Evolutionary conservation across 2,113 vertebrate genomes (phyloP).

Genomic region (Chelonoidis abingdonii): DNA sequence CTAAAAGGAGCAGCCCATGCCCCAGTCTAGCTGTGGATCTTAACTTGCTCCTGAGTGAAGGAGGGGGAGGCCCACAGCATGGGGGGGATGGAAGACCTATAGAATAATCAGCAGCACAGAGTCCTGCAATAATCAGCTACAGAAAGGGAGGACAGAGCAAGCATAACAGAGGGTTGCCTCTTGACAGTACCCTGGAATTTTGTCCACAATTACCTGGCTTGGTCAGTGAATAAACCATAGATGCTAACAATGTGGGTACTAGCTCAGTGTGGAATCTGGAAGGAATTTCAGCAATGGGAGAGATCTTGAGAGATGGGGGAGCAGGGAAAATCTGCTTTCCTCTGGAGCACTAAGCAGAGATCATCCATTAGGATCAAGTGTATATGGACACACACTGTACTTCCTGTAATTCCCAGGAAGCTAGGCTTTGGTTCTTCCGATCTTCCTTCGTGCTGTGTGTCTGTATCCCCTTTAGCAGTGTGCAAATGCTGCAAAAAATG

Average conservation of each 20-base stretch:
- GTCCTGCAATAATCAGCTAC: neutral
- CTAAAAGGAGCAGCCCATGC: neutral
- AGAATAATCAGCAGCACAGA: neutral
- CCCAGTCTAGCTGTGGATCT: neutral
- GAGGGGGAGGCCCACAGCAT: neutral
- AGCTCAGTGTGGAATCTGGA: neutral
- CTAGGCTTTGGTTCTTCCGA: neutral
- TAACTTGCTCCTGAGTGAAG: neutral
- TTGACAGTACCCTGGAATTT: rapidly evolving
- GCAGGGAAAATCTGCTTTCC: neutral
- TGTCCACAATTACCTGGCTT: neutral
- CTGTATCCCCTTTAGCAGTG: neutral
- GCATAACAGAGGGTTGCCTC: neutral
- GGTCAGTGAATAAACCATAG: neutral
- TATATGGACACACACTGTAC: neutral
- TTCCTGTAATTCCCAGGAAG: neutral
- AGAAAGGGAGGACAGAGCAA: neutral
- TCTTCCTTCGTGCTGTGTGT: too few relatives aligned
- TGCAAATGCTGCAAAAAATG: neutral
- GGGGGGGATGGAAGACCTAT: neutral
- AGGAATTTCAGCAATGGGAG: neutral
- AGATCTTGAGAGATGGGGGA: neutral
- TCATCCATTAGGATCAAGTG: neutral
- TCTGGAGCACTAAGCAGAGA: neutral
- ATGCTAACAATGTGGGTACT: neutral